Base-by-base conservation (phyloP, 2,797 vertebrate species). In the Streptopelia turtur region DNA sequence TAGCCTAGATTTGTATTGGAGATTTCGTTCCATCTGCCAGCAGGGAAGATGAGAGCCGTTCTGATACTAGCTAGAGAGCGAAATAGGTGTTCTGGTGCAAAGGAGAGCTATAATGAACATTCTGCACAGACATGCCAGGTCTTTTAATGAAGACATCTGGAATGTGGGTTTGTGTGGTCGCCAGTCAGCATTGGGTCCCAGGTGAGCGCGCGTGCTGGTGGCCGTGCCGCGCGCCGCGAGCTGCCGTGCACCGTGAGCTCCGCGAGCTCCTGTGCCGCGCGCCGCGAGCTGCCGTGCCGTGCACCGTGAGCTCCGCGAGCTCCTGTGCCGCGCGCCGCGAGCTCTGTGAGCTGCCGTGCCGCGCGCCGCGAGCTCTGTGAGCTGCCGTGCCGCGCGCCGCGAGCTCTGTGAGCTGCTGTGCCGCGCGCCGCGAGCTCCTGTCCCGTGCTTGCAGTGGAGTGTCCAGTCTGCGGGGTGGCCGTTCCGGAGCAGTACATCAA, bases 401-500 rank as follows among this genome's bases (percentile, higher is more conserved):
- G n/a, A n/a, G n/a, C n/a, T n/a, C n/a, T n/a, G 37, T 39, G 37
- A 39, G 12, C 37, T 12, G 6, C 16, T 37, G 37, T 37, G 37
- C 16, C 43, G 13, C 43, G 9, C 43, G 17, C 1, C 28, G 24
- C 90, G 14, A 91, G 39, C 52, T 35, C 11, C 39, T 95, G 28
- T 93, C 30, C 89, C 35, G 96, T 94, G 86, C 76, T 95, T 97
- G 35, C 97, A 99, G 99, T 99, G 97, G 98, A 98, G 14, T 99
- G 99, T 94, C 99, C 99, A 13, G 99, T 99, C 35, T 99, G 99
- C 78, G 98, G 96, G 17, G 98, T 99, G 47, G 97, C 94, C 45
- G 88, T 99, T 94, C 81, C 98, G 10, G 97, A 99, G 93, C 97
- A 98, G 16, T 98, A 98, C 10, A 99, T 99, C 94, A 99, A 99